phyloP scores from a whole-genome alignment of 1,140 invertebrate species.

The Armadillidium nasatum region DNA sequence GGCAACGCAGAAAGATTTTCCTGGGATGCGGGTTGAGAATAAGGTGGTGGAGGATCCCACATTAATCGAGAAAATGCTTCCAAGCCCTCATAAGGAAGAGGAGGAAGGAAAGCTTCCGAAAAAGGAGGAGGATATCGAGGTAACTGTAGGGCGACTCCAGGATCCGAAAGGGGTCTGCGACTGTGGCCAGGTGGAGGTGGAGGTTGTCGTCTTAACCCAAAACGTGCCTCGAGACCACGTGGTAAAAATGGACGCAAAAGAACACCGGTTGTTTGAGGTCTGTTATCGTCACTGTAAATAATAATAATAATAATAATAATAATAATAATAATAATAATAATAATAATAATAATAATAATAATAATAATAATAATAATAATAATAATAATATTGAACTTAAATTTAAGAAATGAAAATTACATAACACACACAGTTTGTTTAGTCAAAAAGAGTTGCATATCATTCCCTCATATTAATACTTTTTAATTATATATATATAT shows the following conservation, averaged over 20 bases:
- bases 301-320: too few relatives aligned
- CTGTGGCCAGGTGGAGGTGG: constrained; percentile 49
- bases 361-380: too few relatives aligned
- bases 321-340: too few relatives aligned
- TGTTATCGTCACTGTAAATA: neutral
- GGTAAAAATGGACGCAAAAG: constrained; percentile 41
- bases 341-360: too few relatives aligned
- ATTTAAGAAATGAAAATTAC: too few relatives aligned
- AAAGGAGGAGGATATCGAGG: constrained; percentile 57
- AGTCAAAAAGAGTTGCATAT: too few relatives aligned
- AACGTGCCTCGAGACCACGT: constrained; percentile 38
- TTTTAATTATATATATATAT: too few relatives aligned
- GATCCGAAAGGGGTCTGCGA: constrained; percentile 49
- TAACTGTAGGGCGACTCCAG: constrained; percentile 60
- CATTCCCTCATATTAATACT: too few relatives aligned
- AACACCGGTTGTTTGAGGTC: constrained; percentile 35
- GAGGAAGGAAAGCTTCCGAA: constrained; percentile 51
- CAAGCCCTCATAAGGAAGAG: constrained; percentile 51
- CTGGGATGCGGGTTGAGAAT: constrained; percentile 58
- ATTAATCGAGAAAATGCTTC: constrained; percentile 54
- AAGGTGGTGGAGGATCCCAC: constrained; percentile 70
- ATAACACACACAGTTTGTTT: too few relatives aligned
- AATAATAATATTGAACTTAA: too few relatives aligned
- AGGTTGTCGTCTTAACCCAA: constrained; percentile 38
- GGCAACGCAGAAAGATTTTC: constrained; percentile 44